Percentiles rank a stretch among this genome's conserved stretches.
phyloP scores from a whole-genome alignment of 2,888 invertebrate species.

The Heteropelma amictum region DNA sequence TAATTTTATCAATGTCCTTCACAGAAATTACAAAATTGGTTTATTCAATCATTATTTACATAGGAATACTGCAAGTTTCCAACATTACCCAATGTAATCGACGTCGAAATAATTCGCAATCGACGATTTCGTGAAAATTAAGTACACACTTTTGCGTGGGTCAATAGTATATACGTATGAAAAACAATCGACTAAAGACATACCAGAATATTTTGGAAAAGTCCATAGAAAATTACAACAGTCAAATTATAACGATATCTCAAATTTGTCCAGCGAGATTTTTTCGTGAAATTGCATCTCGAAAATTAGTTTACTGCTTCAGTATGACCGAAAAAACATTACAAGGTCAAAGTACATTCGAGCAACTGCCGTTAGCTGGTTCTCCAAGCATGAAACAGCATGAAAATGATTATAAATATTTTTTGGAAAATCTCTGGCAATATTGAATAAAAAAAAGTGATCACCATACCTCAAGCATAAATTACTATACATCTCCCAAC shows the following conservation, averaged over 20 bases:
- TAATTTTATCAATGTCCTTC: background rate
- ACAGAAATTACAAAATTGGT: conserved; percentile 27
- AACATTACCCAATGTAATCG: background rate
- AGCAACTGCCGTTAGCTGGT: too few species aligned
- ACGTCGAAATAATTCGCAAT: background rate
- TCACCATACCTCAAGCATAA: too few species aligned
- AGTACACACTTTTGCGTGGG: too few species aligned
- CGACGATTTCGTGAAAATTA: too few species aligned
- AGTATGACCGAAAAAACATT: background rate
- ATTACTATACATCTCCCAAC: too few species aligned
- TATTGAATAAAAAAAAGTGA: background rate
- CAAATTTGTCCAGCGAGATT: background rate
- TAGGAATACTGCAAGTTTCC: background rate
- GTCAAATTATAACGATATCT: background rate
- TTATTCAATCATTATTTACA: conserved; percentile 39
- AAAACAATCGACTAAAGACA: background rate
- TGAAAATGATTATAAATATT: too few species aligned
- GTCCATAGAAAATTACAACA: background rate
- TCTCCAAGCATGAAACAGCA: too few species aligned
- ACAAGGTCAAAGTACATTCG: background rate
- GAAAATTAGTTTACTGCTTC: background rate
- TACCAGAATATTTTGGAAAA: background rate
- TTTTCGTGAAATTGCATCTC: background rate
- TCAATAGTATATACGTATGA: too few species aligned
- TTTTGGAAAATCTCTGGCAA: background rate